Percentiles rank a stretch among this genome's conserved stretches.
These are phyloP conservation scores for Leptocoma aspasia DNA, from an alignment of 2,113 vertebrate genomes.

Conservation along the genomic window DNA sequence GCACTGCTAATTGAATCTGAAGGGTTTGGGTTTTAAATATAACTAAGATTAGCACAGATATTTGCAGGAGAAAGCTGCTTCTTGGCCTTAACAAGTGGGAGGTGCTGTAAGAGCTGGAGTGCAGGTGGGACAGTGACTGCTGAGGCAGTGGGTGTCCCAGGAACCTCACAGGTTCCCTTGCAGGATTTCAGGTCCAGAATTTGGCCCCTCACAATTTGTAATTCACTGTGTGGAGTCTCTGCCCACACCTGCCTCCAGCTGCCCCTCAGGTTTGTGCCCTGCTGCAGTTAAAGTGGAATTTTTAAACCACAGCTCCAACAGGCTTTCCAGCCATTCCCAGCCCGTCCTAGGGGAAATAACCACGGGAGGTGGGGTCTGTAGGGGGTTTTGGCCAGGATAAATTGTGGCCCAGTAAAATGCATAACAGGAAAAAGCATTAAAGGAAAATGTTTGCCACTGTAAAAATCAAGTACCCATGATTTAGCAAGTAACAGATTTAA, in stretches of 20 bases:
- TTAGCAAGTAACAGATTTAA: not conserved
- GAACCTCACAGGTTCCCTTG: not conserved
- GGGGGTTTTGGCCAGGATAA: not conserved
- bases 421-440: not conserved
- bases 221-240: not conserved
- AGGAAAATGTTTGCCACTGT: not conserved
- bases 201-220: not conserved
- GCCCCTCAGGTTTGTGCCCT: not conserved
- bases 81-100: not conserved
- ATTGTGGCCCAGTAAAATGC: not conserved
- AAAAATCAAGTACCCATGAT: not conserved
- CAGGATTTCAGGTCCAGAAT: not conserved
- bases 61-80: not conserved
- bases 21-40: not conserved
- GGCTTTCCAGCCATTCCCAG: not conserved
- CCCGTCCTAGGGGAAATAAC: not conserved
- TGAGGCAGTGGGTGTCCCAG: not conserved
- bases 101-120: not conserved
- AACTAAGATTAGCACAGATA: not conserved
- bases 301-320: not conserved
- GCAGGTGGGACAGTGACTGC: not conserved
- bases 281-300: not conserved
- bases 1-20: not conserved
- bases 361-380: not conserved
- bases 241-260: not conserved